Evolutionary conservation across 92 coral and sea anemone genomes (phyloP).

Genomic region (Muricea muricata): DNA sequence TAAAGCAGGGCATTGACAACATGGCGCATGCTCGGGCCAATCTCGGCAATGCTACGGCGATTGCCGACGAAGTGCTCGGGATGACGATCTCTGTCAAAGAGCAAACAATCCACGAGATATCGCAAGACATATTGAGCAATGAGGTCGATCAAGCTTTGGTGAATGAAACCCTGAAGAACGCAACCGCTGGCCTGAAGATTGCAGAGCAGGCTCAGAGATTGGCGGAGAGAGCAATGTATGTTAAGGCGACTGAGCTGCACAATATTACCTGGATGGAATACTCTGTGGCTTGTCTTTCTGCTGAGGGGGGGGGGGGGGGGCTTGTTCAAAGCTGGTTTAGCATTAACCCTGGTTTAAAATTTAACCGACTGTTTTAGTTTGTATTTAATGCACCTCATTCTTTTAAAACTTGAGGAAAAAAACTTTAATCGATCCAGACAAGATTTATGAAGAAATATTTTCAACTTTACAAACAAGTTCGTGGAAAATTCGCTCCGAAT

Average conservation of each 20-base stretch:
- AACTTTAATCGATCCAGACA: no score
- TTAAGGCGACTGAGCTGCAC: neutral
- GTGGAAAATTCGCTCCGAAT: no score
- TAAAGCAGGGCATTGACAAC: slow-evolving; percentile 72
- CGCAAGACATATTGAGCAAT: slow-evolving; percentile 74
- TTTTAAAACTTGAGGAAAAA: no score
- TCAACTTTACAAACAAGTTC: no score
- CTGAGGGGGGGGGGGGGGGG: no score
- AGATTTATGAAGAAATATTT: no score
- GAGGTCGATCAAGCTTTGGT: slow-evolving; percentile 74
- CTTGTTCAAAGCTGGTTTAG: no score
- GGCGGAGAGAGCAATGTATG: slow-evolving; percentile 89
- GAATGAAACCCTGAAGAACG: slow-evolving; percentile 78
- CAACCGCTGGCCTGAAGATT: slow-evolving; percentile 79
- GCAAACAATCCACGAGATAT: slow-evolving; percentile 74
- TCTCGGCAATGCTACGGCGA: slow-evolving; percentile 77
- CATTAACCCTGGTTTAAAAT: no score
- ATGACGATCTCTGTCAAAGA: slow-evolving; percentile 79
- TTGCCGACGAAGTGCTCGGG: slow-evolving; percentile 74
- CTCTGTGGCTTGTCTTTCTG: no score
- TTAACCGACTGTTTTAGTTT: no score
- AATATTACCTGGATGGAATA: no score
- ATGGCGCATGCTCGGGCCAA: slow-evolving; percentile 71
- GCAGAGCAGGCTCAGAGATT: slow-evolving; percentile 79
- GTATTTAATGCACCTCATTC: no score